Evolutionary conservation across 1,140 invertebrate genomes (phyloP).

Genomic region (Drosophila asahinai): DNA sequence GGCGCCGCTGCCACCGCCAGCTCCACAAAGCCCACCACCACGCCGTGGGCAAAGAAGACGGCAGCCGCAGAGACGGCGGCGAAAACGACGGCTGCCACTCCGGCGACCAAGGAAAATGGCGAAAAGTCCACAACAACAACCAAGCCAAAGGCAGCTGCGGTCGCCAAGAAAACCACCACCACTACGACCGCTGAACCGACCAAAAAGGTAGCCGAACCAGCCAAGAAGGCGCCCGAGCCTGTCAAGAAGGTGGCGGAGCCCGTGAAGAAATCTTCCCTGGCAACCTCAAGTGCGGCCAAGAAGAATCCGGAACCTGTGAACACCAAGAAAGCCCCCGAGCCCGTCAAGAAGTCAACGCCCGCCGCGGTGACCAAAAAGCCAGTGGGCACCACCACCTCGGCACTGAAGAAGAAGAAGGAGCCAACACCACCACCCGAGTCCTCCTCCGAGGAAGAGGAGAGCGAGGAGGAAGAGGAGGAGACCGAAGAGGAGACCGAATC

Average conservation of each 20-base stretch:
- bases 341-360: constrained; percentile 56
- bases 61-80: constrained; percentile 15
- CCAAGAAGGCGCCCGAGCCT: constrained; percentile 22
- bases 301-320: constrained; percentile 55
- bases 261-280: constrained; percentile 44
- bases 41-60: constrained; percentile 87
- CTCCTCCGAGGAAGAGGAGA: constrained; percentile 71
- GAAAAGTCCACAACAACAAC: constrained; percentile 54
- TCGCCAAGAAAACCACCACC: constrained; percentile 39
- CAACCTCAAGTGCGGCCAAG: constrained; percentile 45
- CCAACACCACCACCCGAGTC: constrained; percentile 77
- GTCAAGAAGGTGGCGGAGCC: constrained; percentile 40
- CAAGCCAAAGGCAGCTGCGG: constrained; percentile 40
- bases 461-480: constrained; percentile 68
- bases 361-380: constrained; percentile 45
- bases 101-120: constrained; percentile 78
- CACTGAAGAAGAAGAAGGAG: constrained; percentile 72
- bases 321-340: constrained; percentile 59
- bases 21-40: constrained; percentile 85
- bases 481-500: constrained; percentile 66
- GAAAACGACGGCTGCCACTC: constrained; percentile 38
- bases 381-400: constrained; percentile 30
- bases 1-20: constrained; percentile 84
- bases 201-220: constrained; percentile 28
- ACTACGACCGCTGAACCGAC: constrained; percentile 32